These are phyloP conservation scores for Tragelaphus eurycerus DNA, from an alignment of 2,797 vertebrate species.

Conservation along the genomic window DNA sequence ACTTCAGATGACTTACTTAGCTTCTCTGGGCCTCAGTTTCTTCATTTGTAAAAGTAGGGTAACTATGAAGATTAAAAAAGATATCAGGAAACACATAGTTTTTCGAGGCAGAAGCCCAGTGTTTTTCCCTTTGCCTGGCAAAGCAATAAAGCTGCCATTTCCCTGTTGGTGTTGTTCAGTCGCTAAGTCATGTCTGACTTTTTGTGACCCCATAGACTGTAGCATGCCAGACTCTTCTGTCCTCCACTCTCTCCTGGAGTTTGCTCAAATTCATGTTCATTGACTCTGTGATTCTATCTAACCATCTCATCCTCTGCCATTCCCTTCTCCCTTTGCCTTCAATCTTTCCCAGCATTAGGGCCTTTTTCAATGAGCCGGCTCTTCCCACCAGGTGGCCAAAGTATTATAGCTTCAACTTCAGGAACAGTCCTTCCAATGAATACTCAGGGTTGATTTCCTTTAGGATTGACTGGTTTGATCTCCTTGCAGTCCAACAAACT, in stretches of 20 bases:
- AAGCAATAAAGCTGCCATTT: neutral
- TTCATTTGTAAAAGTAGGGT: neutral
- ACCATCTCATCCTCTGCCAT: neutral
- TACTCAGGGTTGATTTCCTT: neutral
- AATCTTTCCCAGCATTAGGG: neutral
- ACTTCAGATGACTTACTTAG: neutral
- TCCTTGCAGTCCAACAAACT: neutral
- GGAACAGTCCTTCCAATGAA: neutral
- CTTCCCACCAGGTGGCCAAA: neutral
- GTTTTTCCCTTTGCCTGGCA: neutral
- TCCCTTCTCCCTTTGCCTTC: neutral
- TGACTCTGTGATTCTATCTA: neutral
- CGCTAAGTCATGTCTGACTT: rapidly evolving
- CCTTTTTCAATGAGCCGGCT: neutral
- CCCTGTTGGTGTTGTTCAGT: neutral
- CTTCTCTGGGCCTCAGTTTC: neutral
- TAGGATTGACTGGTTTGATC: neutral
- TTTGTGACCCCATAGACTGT: neutral
- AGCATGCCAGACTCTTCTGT: neutral
- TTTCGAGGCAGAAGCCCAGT: neutral
- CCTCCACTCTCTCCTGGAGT: neutral
- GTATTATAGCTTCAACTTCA: neutral
- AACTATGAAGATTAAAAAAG: neutral
- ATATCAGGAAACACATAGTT: neutral
- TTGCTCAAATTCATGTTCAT: neutral